phyloP scores from a whole-genome alignment of 2,113 vertebrate species.

The Piprites chloris region DNA sequence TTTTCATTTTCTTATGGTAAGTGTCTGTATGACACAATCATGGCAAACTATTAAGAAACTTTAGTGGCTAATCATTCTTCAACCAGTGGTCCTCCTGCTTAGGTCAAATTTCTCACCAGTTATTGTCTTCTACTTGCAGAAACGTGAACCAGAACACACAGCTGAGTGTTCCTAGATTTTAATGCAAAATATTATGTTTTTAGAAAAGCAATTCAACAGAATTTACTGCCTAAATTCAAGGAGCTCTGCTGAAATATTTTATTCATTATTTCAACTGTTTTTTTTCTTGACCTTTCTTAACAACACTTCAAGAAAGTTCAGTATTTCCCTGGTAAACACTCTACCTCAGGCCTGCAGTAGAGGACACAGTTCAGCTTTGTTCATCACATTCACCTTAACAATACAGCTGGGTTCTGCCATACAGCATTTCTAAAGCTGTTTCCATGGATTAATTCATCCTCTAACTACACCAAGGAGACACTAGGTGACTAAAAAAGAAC shows the following conservation, averaged over 20 bases:
- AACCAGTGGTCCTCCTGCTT: neutral
- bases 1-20: neutral
- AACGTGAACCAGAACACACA: neutral
- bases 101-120: neutral
- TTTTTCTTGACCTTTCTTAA: neutral
- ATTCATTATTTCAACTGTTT: neutral
- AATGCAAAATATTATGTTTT: neutral
- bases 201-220: neutral
- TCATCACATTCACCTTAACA: neutral
- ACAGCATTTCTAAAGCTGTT: neutral
- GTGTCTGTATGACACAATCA: neutral
- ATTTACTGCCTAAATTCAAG: neutral
- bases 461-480: neutral
- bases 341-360: neutral
- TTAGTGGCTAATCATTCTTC: neutral
- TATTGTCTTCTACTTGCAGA: neutral
- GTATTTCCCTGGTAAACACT: neutral
- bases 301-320: neutral
- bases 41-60: neutral
- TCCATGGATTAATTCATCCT: neutral
- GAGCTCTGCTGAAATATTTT: neutral
- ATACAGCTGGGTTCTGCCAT: neutral
- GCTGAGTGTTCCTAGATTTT: neutral
- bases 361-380: neutral
- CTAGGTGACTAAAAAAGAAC: neutral